These are phyloP conservation scores for Zonitis immaculata DNA, from an alignment of 2,888 invertebrate genomes.

Conservation along the genomic window DNA sequence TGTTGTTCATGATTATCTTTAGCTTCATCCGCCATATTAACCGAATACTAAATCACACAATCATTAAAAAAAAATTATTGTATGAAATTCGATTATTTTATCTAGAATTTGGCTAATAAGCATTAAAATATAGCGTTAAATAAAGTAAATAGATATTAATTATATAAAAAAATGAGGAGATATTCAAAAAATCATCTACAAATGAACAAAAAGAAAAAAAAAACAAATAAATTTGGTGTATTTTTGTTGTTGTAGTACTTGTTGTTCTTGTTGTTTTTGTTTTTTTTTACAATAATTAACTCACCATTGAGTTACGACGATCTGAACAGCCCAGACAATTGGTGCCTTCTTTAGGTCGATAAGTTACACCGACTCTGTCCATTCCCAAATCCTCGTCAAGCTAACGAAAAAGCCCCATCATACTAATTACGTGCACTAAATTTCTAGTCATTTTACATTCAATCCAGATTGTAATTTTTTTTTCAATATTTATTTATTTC, in stretches of 20 bases:
- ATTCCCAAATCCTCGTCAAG: slow-evolving; percentile 53
- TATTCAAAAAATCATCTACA: no score
- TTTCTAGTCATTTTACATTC: slow-evolving; percentile 6
- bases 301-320: slow-evolving; percentile 72
- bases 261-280: neutral
- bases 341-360: slow-evolving; percentile 57
- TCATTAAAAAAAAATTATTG: no score
- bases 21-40: slow-evolving; percentile 80
- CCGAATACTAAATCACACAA: slow-evolving; percentile 63
- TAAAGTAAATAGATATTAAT: neutral
- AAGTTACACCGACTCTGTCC: slow-evolving; percentile 60
- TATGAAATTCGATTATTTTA: no score
- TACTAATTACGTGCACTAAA: slow-evolving; percentile 46
- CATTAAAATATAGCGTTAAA: neutral
- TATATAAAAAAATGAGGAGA: neutral
- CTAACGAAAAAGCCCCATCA: slow-evolving; percentile 45
- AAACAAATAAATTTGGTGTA: neutral
- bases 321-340: slow-evolving; percentile 72
- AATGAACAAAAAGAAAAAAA: neutral
- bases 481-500: no score
- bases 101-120: neutral
- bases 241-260: no score
- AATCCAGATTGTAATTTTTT: no score
- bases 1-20: slow-evolving; percentile 86
- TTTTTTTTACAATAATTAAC: slow-evolving; percentile 38